phyloP scores from a whole-genome alignment of 2,888 invertebrate species.

The Muschampia plurimacula region DNA sequence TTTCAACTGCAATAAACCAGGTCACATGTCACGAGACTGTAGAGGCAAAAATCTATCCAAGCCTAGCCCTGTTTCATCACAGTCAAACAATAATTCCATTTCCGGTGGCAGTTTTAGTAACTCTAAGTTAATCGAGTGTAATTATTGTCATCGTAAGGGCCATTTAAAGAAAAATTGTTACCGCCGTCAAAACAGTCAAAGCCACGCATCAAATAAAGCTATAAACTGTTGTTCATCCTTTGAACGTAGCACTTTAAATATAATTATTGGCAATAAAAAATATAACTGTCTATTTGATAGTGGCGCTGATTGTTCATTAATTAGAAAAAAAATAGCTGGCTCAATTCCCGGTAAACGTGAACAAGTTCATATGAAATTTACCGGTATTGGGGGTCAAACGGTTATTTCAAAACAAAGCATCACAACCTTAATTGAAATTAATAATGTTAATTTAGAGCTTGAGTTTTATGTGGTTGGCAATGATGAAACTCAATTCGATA shows the following conservation, averaged over 20 bases:
- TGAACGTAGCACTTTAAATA: neutral
- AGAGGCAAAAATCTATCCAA: neutral
- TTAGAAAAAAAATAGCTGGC: neutral
- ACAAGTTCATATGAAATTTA: neutral
- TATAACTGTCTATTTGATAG: neutral
- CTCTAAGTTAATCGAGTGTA: neutral
- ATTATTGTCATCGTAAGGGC: slow-evolving; percentile 16
- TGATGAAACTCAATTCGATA: neutral
- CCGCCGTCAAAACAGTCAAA: neutral
- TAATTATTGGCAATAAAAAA: neutral
- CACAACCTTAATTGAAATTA: slow-evolving; percentile 2
- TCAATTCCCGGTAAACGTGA: neutral
- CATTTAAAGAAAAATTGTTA: slow-evolving; percentile 19
- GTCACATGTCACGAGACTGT: neutral
- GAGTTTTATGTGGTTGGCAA: slow-evolving; percentile 5
- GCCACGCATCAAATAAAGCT: neutral
- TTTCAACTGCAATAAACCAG: neutral
- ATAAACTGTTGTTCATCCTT: neutral
- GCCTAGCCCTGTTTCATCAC: too few species aligned
- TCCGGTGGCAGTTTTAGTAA: neutral
- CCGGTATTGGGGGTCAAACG: too few species aligned
- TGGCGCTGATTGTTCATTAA: slow-evolving; percentile 2
- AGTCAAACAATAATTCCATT: too few species aligned
- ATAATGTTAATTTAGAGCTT: neutral
- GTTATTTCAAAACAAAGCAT: neutral